phyloP scores from a whole-genome alignment of 2,797 vertebrate species.

The Nyctalus aviator region DNA sequence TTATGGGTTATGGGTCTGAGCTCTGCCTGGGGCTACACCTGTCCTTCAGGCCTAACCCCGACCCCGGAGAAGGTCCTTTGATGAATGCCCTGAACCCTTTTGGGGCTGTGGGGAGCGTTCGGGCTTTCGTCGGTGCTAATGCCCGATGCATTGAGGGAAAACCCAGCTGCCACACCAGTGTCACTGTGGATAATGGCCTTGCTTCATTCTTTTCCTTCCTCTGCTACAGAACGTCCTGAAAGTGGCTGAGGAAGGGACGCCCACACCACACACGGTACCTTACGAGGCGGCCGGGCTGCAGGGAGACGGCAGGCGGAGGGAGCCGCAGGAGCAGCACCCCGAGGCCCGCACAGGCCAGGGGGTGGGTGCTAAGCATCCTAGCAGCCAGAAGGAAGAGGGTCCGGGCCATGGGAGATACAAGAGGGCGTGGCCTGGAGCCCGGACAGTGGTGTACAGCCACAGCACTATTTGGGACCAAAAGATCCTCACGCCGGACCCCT shows the following conservation, averaged over 20 bases:
- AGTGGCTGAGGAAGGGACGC: not conserved
- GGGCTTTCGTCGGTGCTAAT: not conserved
- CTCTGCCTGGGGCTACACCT: not conserved
- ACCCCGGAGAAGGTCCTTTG: fast-evolving
- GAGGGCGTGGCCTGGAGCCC: fast-evolving
- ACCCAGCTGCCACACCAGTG: not conserved
- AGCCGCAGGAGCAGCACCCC: fast-evolving
- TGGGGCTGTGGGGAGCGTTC: not conserved
- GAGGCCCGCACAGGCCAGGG: not conserved
- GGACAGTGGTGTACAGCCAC: not conserved
- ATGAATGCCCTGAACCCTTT: no score
- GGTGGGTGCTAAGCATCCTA: not conserved
- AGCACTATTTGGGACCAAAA: not conserved
- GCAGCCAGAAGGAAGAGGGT: not conserved
- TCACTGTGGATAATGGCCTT: not conserved
- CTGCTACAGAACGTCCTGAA: not conserved
- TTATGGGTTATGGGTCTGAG: not conserved
- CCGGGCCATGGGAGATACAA: not conserved
- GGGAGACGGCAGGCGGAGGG: not conserved
- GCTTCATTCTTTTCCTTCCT: not conserved
- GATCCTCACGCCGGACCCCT: not conserved
- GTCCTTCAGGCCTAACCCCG: not conserved
- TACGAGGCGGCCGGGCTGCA: not conserved
- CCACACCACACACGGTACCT: no score
- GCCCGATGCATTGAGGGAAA: not conserved